Base-by-base conservation (phyloP, 2,113 vertebrate genomes). In the Acrocephalus kingi region DNA sequence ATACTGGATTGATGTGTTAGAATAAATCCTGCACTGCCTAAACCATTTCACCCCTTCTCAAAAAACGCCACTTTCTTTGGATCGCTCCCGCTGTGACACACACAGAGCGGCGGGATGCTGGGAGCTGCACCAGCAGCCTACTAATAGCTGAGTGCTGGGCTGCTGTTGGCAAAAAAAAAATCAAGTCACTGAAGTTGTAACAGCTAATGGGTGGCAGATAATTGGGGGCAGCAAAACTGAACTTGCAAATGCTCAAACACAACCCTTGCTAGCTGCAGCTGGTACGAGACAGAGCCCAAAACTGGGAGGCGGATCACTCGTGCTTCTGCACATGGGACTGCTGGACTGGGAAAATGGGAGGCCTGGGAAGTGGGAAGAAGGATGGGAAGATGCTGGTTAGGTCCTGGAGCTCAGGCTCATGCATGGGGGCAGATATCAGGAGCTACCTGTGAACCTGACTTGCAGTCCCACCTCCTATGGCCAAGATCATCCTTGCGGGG, bases 251-350 rank as follows among this genome's bases (percentile, higher is more conserved):
- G 83, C 45, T 83, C 55, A 10, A 45, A 68, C 24, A 22, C 30
- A 79, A 72, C 37, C 9, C 33, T 28, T 33, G 55, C 55, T 33
- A 28, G n/a, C 51, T 62, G 75, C 56, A 71, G 66, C 71, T 69
- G 31, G 19, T 37, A 23, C 0, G 10, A 52, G 52, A 23, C 19
- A 56, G 52, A 82, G 51, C 10, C 0, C 0, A n/a, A 46, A 49
- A 61, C 11, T 2, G 13, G 58, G 58, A 68, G 48, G 72, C 1
- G 1, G 45, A 68, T 61, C 49, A 13, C 13, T 15, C 0, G 4
- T 3, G 3, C 12, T 67, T 55, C 37, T 37, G 64, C 37, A 25
- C 2, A 0, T 28, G 41, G 28, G 10, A 49, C 9, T 24, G 35
- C 7, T 10, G 6, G 15, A 37, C 6, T 0, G 5, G 64, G 39